Conservation (phyloP, 2,888 invertebrate species). For the Heteropelma amictum region DNA sequence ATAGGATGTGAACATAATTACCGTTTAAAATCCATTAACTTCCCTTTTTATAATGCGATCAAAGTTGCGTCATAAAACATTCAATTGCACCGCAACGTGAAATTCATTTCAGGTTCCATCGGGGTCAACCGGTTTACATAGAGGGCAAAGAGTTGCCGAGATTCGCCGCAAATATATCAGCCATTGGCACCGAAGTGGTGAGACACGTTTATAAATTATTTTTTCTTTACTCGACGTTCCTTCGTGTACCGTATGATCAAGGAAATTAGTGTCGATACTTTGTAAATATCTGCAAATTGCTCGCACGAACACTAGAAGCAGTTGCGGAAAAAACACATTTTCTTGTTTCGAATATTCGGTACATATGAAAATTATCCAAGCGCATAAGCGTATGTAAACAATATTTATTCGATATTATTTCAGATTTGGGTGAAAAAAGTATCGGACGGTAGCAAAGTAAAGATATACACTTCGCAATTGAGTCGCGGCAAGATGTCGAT, state of each 20-base stretch:
- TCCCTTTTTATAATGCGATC: too few relatives aligned
- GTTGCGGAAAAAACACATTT: too few relatives aligned
- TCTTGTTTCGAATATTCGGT: too few relatives aligned
- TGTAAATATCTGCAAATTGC: too few relatives aligned
- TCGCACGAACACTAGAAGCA: neutral
- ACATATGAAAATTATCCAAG: too few relatives aligned
- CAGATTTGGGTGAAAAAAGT: slow-evolving; percentile 95
- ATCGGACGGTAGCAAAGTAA: slow-evolving; percentile 87
- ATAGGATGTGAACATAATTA: too few relatives aligned
- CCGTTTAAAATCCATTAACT: too few relatives aligned
- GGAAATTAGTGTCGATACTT: too few relatives aligned
- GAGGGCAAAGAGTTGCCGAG: slow-evolving; percentile 92
- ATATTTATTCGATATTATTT: slow-evolving; percentile 69
- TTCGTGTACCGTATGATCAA: too few relatives aligned
- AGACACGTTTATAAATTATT: slow-evolving; percentile 66
- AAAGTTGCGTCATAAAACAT: neutral
- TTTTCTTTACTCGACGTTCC: neutral
- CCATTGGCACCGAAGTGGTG: slow-evolving; percentile 94
- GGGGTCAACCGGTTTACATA: slow-evolving; percentile 94
- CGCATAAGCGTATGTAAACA: too few relatives aligned
- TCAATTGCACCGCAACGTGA: slow-evolving; percentile 13
- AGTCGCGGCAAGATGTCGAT: slow-evolving; percentile 93
- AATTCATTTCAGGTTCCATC: slow-evolving; percentile 84
- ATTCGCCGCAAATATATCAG: slow-evolving; percentile 93
- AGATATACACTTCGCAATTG: slow-evolving; percentile 90